Base-by-base conservation (phyloP, 2,113 vertebrate species). In the Aramus guarauna region DNA sequence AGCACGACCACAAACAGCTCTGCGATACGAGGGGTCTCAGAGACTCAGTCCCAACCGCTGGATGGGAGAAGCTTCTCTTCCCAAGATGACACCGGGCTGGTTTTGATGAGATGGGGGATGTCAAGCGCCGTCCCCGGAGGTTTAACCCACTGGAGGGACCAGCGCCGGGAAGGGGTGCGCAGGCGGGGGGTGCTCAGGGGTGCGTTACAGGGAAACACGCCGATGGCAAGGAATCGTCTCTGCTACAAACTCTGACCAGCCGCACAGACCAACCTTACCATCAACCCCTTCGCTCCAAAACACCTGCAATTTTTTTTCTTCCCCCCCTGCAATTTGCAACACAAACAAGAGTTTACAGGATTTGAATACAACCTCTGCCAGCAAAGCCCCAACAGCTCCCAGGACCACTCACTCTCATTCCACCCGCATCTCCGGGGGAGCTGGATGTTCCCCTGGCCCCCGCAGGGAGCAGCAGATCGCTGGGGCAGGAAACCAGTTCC, bases 331-430 rank as follows among this genome's bases (percentile, higher is more conserved):
- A 1, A 1, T 62, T 45, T 12, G 7, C 47, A 53, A 0, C 20
- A 15, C 41, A 6, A 13, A 16, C 2, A 1, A n/a, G 29, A 15
- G 22, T 1, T 13, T 15, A 2, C 0, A 6, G 37, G 59, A 5
- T 68, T 29, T 37, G n/a, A 22, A 11, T 0, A 5, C 18, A 47
- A 6, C 15, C 5, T 9, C 55, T 9, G 6, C 30, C 37, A 12
- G 53, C 56, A 53, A 55, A 83, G 34, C 62, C 55, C 37, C 12
- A 27, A 10, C 52, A 39, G 30, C 69, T 8, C 1, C 66, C 39
- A 1, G n/a, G 47, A n/a, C 43, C 59, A 5, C 6, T 0, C 0
- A 1, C 34, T 10, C 11, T 4, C 19, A 1, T 19, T 4, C 2
- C 58, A 18, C 27, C 52, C 3, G 36, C 59, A 2, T 2, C 39